Conservation (phyloP, 2,888 invertebrate genomes). For the Iphiclides podalirius region DNA sequence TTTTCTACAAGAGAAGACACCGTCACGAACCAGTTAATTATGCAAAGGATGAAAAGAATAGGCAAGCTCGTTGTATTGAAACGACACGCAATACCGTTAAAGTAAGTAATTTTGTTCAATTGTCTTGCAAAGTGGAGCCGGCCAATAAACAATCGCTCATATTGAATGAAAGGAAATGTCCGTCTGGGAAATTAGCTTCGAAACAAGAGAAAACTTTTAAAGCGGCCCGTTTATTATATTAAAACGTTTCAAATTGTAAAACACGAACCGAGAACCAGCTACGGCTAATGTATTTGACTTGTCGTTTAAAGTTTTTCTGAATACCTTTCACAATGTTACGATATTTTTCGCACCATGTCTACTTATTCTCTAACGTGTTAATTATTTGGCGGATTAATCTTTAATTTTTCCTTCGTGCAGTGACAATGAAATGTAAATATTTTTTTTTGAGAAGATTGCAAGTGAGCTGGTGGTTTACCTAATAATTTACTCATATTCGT, state of each 20-base stretch:
- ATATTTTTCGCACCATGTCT: no score
- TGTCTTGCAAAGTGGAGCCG: slow-evolving; percentile 67
- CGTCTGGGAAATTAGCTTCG: slow-evolving; percentile 70
- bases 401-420: no score
- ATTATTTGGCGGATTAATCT: no score
- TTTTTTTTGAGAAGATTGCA: no score
- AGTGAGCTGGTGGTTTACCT: no score
- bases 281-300: slow-evolving; percentile 63
- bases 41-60: slow-evolving; percentile 29
- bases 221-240: slow-evolving; percentile 69
- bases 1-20: not conserved
- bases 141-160: slow-evolving; percentile 78
- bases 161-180: slow-evolving; percentile 79
- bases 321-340: slow-evolving; percentile 41
- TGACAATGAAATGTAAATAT: no score
- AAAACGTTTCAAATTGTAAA: slow-evolving; percentile 60
- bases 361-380: no score
- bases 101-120: slow-evolving; percentile 68
- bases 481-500: no score
- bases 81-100: slow-evolving; percentile 54
- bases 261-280: slow-evolving; percentile 41
- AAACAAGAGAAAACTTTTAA: slow-evolving; percentile 78
- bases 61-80: slow-evolving; percentile 31
- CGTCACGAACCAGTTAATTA: slow-evolving; percentile 16
- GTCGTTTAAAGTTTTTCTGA: slow-evolving; percentile 39